Evolutionary conservation across 2,888 invertebrate species (phyloP).

Genomic region (Philereme vetulata): DNA sequence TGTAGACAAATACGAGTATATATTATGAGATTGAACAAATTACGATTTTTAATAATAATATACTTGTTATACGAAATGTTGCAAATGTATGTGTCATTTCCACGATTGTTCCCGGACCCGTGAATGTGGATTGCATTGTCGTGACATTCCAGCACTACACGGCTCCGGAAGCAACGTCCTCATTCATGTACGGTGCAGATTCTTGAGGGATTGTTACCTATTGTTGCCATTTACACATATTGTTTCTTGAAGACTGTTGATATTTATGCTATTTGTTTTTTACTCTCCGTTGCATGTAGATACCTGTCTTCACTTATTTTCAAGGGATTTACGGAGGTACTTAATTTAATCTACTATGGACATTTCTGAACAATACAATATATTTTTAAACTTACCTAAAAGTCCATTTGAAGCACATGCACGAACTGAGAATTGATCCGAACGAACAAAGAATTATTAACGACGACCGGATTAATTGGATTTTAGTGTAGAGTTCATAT

Average conservation of each 20-base stretch:
- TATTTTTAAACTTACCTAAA: no score
- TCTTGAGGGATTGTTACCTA: conserved; percentile 22
- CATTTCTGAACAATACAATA: no score
- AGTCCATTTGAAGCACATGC: no score
- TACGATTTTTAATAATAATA: not conserved
- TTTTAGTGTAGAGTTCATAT: conserved; percentile 54
- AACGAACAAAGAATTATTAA: conserved; percentile 6
- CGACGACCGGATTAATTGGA: conserved; percentile 31
- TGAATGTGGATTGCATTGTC: conserved; percentile 31
- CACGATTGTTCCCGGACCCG: conserved; percentile 17
- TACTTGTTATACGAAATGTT: not conserved
- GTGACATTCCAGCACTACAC: conserved; percentile 28
- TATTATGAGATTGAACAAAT: no score
- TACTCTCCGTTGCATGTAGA: no score
- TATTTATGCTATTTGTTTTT: no score
- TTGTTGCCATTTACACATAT: conserved; percentile 12
- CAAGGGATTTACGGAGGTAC: no score
- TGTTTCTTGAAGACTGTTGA: no score
- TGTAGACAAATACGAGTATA: no score
- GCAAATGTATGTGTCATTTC: conserved; percentile 21
- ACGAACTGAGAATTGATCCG: not conserved
- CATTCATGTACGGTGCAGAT: conserved; percentile 25
- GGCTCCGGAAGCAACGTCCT: conserved; percentile 24
- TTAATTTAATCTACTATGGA: no score
- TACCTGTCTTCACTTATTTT: no score